Percentiles rank a stretch among this genome's conserved stretches.
Conservation (phyloP, 1,140 invertebrate genomes). For the Homarus americanus region DNA sequence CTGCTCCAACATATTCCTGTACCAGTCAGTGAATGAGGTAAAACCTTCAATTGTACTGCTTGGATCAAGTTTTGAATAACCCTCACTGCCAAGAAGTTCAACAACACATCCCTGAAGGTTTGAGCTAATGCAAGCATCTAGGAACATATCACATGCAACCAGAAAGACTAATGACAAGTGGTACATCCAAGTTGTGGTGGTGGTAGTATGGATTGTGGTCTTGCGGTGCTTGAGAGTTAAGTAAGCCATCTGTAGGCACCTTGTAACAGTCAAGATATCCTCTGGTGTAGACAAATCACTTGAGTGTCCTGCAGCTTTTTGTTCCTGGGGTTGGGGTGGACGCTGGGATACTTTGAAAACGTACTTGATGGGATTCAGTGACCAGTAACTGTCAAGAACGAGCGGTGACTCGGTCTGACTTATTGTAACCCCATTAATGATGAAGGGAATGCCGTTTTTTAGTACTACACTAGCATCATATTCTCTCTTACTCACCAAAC, state of each 20-base stretch:
- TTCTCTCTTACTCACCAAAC: slow-evolving; percentile 46
- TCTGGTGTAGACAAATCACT: slow-evolving; percentile 65
- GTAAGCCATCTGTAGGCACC: slow-evolving; percentile 71
- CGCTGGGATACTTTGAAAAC: slow-evolving; percentile 24
- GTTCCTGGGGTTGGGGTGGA: background rate
- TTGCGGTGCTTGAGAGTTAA: slow-evolving; percentile 60
- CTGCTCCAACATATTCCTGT: slow-evolving; percentile 70
- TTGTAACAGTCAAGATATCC: slow-evolving; percentile 62
- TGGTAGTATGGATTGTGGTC: slow-evolving; percentile 20
- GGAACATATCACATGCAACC: slow-evolving; percentile 67
- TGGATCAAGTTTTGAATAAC: slow-evolving; percentile 58
- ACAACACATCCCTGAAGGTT: slow-evolving; percentile 67
- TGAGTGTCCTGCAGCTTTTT: background rate
- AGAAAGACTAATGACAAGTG: slow-evolving; percentile 68
- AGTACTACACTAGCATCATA: slow-evolving; percentile 55
- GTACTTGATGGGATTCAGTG: slow-evolving; percentile 60
- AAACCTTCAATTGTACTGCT: slow-evolving; percentile 31
- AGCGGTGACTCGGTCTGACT: slow-evolving; percentile 42
- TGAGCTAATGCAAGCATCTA: slow-evolving; percentile 65
- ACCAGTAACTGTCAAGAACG: slow-evolving; percentile 65
- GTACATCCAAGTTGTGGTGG: slow-evolving; percentile 53
- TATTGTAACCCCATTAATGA: slow-evolving; percentile 60
- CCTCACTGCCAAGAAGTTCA: slow-evolving; percentile 53
- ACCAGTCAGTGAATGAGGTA: slow-evolving; percentile 57
- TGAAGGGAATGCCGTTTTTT: slow-evolving; percentile 59